Percentiles rank a stretch among this genome's conserved stretches.
Conservation (phyloP, 2,797 vertebrate genomes). For the Sebastes paucispinis region DNA sequence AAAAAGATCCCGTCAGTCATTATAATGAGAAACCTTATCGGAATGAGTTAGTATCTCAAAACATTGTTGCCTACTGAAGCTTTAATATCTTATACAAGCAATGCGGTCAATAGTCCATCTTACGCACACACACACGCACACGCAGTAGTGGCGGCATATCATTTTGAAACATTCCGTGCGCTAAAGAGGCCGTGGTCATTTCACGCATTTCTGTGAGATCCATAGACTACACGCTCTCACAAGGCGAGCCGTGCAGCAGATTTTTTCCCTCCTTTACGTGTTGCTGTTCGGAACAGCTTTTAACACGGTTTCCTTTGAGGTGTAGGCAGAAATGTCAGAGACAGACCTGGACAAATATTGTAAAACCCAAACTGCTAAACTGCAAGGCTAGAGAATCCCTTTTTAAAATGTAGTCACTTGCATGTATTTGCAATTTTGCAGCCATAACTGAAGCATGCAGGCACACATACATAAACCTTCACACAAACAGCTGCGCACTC, state of each 20-base stretch:
- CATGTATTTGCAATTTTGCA: background rate
- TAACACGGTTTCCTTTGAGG: no score
- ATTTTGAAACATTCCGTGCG: background rate
- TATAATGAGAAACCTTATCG: background rate
- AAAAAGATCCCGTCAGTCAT: no score
- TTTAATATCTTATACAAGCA: no score
- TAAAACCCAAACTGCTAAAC: no score
- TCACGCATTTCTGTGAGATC: background rate
- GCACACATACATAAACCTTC: background rate
- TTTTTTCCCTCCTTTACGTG: background rate
- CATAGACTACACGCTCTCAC: no score
- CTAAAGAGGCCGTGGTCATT: background rate
- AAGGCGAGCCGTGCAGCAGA: background rate
- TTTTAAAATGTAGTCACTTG: background rate
- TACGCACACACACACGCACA: no score
- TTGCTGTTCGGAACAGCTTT: no score
- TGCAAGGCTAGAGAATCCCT: background rate
- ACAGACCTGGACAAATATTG: no score
- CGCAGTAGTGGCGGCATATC: background rate
- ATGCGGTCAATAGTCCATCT: no score
- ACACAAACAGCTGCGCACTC: background rate
- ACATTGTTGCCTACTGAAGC: no score
- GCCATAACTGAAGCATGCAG: background rate
- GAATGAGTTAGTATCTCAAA: background rate
- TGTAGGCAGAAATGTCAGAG: no score